Conservation (phyloP, 2,113 vertebrate genomes). For the Sylvilagus bachmani region DNA sequence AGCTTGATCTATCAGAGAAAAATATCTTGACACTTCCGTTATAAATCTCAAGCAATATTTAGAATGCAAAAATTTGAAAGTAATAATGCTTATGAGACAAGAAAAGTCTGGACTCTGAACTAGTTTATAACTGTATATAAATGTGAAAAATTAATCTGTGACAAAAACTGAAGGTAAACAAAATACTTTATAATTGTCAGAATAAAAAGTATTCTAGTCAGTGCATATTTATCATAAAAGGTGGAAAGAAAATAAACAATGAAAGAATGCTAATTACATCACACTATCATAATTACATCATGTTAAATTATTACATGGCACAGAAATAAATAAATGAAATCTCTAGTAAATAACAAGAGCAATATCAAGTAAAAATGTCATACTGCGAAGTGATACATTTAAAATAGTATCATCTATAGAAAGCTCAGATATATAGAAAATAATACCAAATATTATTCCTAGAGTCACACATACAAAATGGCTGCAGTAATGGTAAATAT, state of each 20-base stretch:
- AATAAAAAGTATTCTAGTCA: neutral
- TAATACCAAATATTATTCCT: neutral
- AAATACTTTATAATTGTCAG: constrained; percentile 40
- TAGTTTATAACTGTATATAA: neutral
- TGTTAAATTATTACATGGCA: neutral
- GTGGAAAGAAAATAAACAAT: constrained; percentile 7
- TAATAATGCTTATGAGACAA: constrained; percentile 33
- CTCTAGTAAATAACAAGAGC: constrained; percentile 38
- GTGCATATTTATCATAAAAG: neutral
- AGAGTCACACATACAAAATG: constrained; percentile 25
- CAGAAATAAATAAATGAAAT: constrained; percentile 16
- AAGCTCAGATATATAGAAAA: constrained; percentile 6
- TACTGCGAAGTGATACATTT: neutral
- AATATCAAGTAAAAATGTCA: constrained; percentile 20
- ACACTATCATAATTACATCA: neutral
- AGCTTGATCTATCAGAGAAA: neutral
- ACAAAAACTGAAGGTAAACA: constrained; percentile 43
- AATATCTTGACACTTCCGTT: neutral
- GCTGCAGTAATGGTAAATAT: neutral
- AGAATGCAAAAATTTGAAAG: constrained; percentile 41
- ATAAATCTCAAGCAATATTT: constrained; percentile 50
- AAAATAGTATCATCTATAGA: constrained; percentile 23
- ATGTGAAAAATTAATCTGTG: constrained; percentile 33
- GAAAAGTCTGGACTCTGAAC: neutral
- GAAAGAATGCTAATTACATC: neutral